Conservation (phyloP, 2,113 vertebrate species). For the Carollia perspicillata region DNA sequence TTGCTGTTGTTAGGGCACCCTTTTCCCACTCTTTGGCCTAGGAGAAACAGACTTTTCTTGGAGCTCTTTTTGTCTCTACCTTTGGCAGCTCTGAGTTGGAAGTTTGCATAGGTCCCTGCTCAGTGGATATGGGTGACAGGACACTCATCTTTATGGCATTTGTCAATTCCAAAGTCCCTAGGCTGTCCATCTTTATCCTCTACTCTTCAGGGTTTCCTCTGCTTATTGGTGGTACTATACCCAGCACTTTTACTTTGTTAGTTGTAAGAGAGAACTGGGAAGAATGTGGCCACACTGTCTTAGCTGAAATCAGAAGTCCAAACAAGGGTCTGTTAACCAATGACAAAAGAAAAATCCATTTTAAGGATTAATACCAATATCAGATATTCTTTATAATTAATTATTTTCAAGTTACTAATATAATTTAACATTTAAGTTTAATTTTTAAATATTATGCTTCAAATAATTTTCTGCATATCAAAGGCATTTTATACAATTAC, state of each 20-base stretch:
- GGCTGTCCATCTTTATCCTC: background rate
- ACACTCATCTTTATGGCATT: background rate
- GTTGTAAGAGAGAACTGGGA: background rate
- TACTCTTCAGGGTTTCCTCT: background rate
- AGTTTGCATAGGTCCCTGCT: background rate
- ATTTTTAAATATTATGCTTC: background rate
- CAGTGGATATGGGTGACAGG: background rate
- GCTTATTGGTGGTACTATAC: background rate
- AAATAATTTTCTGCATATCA: background rate
- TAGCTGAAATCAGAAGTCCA: background rate
- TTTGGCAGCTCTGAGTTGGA: background rate
- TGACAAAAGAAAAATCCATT: background rate
- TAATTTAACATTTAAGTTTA: background rate
- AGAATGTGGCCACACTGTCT: background rate
- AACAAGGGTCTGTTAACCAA: background rate
- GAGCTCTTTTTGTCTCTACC: background rate
- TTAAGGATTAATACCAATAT: background rate
- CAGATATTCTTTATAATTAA: background rate
- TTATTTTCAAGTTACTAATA: background rate
- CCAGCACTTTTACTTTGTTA: background rate
- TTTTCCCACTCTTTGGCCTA: background rate
- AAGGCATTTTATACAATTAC: background rate
- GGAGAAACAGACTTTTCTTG: background rate
- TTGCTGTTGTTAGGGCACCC: background rate
- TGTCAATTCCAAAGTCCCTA: background rate